These are phyloP conservation scores for Pyxicephalus adspersus DNA, from an alignment of 2,113 vertebrate species.

Conservation along the genomic window DNA sequence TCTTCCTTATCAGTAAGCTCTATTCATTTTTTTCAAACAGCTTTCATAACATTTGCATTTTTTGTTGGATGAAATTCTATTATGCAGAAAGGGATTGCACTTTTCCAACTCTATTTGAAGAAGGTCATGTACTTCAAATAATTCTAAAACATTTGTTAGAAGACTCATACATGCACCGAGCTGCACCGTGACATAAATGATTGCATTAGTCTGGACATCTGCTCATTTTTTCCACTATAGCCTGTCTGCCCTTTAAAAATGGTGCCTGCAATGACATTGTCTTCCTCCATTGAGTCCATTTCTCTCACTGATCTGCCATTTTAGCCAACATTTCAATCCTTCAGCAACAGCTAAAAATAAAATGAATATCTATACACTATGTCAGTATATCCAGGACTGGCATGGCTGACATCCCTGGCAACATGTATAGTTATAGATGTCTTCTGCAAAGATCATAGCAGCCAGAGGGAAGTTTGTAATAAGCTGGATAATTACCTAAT, in stretches of 20 bases:
- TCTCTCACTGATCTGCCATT: conserved; percentile 68
- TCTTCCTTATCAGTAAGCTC: too few relatives aligned
- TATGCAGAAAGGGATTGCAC: too few relatives aligned
- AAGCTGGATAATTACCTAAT: too few relatives aligned
- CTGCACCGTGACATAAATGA: conserved; percentile 72
- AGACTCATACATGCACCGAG: conserved; percentile 56
- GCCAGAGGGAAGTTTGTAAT: too few relatives aligned
- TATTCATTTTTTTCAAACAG: too few relatives aligned
- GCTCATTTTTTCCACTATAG: conserved; percentile 72
- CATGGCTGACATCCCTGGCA: too few relatives aligned
- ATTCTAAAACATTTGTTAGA: neutral
- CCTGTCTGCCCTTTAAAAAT: conserved; percentile 71
- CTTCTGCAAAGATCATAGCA: too few relatives aligned
- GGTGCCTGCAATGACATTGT: conserved; percentile 68
- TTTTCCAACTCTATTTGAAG: too few relatives aligned
- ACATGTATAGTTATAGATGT: too few relatives aligned
- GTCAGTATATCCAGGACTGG: too few relatives aligned
- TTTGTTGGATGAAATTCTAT: too few relatives aligned
- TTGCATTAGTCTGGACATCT: conserved; percentile 70
- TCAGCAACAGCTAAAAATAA: conserved; percentile 16
- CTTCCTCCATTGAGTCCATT: conserved; percentile 69
- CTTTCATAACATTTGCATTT: too few relatives aligned
- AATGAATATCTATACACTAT: conserved; percentile 4
- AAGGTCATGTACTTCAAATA: neutral
- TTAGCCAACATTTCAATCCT: conserved; percentile 49